Evolutionary conservation across 2,113 vertebrate species (phyloP).

Genomic region (Melanocharis versteri): DNA sequence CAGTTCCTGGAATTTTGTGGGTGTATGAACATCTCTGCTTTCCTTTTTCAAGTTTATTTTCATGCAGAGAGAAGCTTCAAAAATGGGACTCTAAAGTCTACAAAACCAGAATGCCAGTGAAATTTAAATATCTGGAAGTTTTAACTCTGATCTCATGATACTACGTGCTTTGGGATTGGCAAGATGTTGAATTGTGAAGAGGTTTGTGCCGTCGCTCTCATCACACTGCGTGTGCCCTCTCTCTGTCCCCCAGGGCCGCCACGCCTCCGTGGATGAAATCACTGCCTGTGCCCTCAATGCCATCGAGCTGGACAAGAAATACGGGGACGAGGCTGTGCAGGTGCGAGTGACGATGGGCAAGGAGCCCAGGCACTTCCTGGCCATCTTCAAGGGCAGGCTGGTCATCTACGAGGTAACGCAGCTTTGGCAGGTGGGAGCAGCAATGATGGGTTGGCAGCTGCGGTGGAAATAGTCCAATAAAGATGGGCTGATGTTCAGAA

Average conservation of each 20-base stretch:
- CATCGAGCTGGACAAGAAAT: conserved; percentile 79
- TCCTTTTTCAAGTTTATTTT: neutral
- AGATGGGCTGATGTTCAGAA: neutral
- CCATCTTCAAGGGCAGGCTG: conserved; percentile 87
- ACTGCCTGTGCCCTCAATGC: conserved; percentile 86
- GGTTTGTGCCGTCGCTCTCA: neutral
- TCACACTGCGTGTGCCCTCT: rapidly evolving
- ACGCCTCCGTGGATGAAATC: conserved; percentile 84
- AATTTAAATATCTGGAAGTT: neutral
- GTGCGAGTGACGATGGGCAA: conserved; percentile 90
- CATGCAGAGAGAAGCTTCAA: neutral
- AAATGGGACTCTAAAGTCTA: neutral
- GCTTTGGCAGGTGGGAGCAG: neutral
- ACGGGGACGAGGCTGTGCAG: conserved; percentile 83
- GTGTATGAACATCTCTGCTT: neutral
- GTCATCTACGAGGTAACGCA: conserved; percentile 82
- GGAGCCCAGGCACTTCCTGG: conserved; percentile 87
- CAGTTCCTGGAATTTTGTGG: neutral
- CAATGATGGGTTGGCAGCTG: rapidly evolving
- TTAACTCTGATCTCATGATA: rapidly evolving
- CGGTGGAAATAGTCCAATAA: neutral
- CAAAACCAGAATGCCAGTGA: neutral
- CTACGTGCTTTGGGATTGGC: neutral
- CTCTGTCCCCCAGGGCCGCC: conserved; percentile 75
- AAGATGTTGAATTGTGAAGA: neutral